Conservation (phyloP, 2,888 invertebrate species). For the Vannuccia rotundouncinata region DNA sequence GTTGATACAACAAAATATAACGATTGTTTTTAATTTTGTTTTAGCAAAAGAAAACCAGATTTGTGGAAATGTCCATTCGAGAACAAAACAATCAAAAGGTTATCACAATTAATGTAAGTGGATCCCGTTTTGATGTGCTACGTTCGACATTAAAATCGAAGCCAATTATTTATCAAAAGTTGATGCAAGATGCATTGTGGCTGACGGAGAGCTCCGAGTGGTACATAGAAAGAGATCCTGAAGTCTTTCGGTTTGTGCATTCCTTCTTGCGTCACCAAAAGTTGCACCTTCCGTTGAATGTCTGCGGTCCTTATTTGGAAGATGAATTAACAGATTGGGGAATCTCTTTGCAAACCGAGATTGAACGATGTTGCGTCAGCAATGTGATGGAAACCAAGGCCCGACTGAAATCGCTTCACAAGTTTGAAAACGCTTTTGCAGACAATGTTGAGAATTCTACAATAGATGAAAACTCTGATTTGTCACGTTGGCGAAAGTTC, state of each 20-base stretch:
- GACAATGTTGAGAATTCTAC: too few relatives aligned
- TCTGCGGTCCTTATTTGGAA: background rate
- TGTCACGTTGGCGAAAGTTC: too few relatives aligned
- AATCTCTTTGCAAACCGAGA: background rate
- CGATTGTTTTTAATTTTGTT: too few relatives aligned
- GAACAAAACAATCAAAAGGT: too few relatives aligned
- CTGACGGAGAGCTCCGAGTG: background rate
- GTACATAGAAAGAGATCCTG: background rate
- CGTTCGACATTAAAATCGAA: background rate
- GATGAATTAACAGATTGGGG: background rate
- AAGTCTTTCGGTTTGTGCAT: background rate
- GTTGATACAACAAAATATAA: too few relatives aligned
- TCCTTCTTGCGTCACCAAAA: background rate
- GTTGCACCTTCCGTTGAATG: background rate
- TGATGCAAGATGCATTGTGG: background rate
- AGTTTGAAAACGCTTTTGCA: background rate
- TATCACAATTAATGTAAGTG: background rate
- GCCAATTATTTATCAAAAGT: background rate
- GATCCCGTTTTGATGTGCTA: background rate
- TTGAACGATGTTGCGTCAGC: background rate
- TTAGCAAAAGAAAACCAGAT: too few relatives aligned
- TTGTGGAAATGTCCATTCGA: too few relatives aligned
- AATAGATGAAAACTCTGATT: too few relatives aligned
- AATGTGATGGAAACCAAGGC: background rate
- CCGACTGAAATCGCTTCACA: too few relatives aligned